phyloP scores from a whole-genome alignment of 2,113 vertebrate genomes.

The Xenus cinereus region DNA sequence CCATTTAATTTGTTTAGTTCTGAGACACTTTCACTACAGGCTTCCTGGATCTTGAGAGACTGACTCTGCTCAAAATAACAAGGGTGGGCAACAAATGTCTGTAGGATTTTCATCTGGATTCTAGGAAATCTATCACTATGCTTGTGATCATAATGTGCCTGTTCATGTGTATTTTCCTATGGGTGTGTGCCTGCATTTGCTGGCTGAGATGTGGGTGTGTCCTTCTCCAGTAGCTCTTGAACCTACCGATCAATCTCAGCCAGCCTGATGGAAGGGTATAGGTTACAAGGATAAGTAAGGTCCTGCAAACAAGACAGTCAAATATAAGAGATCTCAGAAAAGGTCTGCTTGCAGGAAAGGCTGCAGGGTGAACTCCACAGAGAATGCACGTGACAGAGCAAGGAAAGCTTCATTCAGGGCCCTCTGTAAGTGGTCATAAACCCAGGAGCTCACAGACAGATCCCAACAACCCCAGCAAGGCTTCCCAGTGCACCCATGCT shows the following conservation, averaged over 20 bases:
- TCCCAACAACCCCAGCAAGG: background rate
- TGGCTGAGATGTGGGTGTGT: background rate
- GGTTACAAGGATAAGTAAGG: background rate
- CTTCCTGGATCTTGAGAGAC: background rate
- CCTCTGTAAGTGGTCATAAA: background rate
- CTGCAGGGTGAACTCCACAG: background rate
- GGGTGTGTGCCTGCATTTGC: background rate
- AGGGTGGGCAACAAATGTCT: background rate
- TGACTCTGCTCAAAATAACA: background rate
- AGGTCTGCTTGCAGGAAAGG: background rate
- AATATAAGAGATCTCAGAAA: background rate
- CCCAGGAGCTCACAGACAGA: background rate
- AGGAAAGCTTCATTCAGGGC: background rate
- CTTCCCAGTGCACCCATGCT: background rate
- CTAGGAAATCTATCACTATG: no score
- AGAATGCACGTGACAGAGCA: background rate
- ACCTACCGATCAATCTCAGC: background rate
- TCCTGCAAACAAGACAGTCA: background rate
- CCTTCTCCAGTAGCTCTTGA: background rate
- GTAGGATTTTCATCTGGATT: background rate
- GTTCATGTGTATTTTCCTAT: background rate
- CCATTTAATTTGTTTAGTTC: constrained; percentile 42
- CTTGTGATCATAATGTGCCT: background rate
- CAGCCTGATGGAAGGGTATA: background rate
- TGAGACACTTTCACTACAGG: background rate